Percentiles rank a stretch among this genome's conserved stretches.
These are phyloP conservation scores for Australoheros facetus DNA, from an alignment of 2,797 vertebrate genomes.

Conservation along the genomic window DNA sequence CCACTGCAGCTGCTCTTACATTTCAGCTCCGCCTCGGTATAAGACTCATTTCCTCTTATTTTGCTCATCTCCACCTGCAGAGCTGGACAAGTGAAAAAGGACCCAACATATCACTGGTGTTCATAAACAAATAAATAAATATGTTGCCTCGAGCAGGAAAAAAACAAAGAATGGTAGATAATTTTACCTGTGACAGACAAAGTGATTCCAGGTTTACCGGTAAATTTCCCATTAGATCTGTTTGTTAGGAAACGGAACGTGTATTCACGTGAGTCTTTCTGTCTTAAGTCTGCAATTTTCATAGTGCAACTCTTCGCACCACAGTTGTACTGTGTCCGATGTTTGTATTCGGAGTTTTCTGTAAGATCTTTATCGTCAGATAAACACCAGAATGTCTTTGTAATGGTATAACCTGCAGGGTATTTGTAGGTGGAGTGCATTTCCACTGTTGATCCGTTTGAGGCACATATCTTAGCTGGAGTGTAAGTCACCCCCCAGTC, in stretches of 20 bases:
- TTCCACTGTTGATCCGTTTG: slow-evolving; percentile 26
- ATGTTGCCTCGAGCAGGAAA: not conserved
- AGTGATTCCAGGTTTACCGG: not conserved
- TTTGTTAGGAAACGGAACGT: fast-evolving
- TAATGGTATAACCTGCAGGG: not conserved
- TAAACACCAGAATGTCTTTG: not conserved
- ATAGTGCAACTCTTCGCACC: not conserved
- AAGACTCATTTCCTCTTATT: not conserved
- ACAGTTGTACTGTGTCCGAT: not conserved
- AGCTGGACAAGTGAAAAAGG: not conserved
- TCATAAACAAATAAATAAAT: not conserved
- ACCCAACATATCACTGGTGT: not conserved
- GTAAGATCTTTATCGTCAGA: fast-evolving
- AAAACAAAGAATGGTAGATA: not conserved
- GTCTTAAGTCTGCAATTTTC: not conserved
- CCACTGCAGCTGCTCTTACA: not conserved
- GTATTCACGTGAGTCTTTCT: not conserved
- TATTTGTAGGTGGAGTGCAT: not conserved
- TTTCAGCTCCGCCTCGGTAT: not conserved
- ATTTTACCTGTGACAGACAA: not conserved
- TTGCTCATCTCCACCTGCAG: not conserved
- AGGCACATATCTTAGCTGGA: not conserved
- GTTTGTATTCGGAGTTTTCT: fast-evolving
- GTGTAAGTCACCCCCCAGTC: not conserved
- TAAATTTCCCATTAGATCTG: fast-evolving